Base-by-base conservation (phyloP, 2,797 vertebrate genomes). In the Decapterus maruadsi region DNA sequence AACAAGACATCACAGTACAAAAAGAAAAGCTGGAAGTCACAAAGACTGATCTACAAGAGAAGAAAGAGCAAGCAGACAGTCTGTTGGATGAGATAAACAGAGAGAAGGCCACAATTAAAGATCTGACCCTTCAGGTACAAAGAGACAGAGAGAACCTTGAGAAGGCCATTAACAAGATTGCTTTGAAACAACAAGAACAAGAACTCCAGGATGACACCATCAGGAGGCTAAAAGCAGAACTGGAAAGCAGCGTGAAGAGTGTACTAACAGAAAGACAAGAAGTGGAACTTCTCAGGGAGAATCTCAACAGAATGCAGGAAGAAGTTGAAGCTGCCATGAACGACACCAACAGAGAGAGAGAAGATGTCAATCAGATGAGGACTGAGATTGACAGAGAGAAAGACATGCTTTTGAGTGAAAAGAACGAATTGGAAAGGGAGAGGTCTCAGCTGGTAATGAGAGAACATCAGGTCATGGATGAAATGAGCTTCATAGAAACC, bases 21-120 rank as follows among this genome's bases (percentile, higher is more conserved):
- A 67, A 19, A 45, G 29, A 70, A 26, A n/a, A 12, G 0, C 14
- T 48, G 62, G 26, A 62, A 59, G 29, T 9, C 1, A 51, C 48
- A 56, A 75, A 77, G 31, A 3, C 14, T 11, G 50, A 36, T 3
- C 3, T 84, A 0, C 16, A 76, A 22, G n/a, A 48, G 1, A 60
- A 56, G 14, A 61, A 16, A 42, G 42, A 72, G 11, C 26, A 48
- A 0, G 8, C 13, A 6, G 61, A 79, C 2, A 42, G 1, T 6
- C 7, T 68, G 11, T 8, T 62, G 1, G 14, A 29, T 26, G 59
- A 77, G 2, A 59, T 70, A 11, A 40, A 14, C 0, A 72, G 1
- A 57, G 75, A 81, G 16, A 73, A 68, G 61, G 29, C 2, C 2
- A 56, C 9, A 6, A 53, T 77, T 4, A 22, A 53, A 26, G 4